Percentiles rank a stretch among this genome's conserved stretches.
phyloP scores from a whole-genome alignment of 2,888 invertebrate genomes.

The Oscheius sp. region DNA sequence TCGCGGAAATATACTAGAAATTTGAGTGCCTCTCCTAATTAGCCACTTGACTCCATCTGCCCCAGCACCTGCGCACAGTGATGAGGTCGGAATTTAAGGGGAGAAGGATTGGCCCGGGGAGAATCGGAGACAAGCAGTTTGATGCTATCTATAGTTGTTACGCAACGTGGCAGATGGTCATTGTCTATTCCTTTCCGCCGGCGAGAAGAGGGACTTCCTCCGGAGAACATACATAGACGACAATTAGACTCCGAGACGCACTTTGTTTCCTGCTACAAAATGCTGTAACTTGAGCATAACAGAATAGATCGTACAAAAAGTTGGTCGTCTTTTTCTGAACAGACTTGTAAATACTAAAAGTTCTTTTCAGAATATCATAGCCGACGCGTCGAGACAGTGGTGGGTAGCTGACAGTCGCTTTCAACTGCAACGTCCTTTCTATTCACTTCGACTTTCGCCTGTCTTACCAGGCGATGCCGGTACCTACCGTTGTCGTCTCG shows the following conservation, averaged over 20 bases:
- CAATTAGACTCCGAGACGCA: conserved; percentile 1
- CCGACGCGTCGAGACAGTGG: conserved; percentile 63
- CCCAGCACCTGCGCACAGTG: background rate
- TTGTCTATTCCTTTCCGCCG: conserved; percentile 19
- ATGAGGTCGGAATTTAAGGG: background rate
- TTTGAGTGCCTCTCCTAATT: too few species aligned
- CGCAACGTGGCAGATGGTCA: conserved; percentile 23
- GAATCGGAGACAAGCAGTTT: background rate
- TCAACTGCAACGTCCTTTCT: conserved; percentile 63
- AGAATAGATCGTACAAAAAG: too few species aligned
- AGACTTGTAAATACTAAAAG: too few species aligned
- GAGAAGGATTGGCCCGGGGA: background rate
- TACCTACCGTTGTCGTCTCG: conserved; percentile 56
- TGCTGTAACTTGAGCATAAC: too few species aligned
- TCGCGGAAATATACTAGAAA: too few species aligned
- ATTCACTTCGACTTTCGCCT: conserved; percentile 58
- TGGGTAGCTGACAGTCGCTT: conserved; percentile 66
- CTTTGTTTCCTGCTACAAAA: too few species aligned
- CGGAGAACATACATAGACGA: background rate
- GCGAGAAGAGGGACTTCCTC: conserved; percentile 17
- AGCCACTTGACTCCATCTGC: conserved; percentile 31
- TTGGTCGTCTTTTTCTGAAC: too few species aligned
- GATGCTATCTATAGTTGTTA: conserved; percentile 23
- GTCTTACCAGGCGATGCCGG: conserved; percentile 63
- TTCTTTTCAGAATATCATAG: conserved; percentile 51